Percentiles rank a stretch among this genome's conserved stretches.
Evolutionary conservation across 2,888 invertebrate genomes (phyloP).

Genomic region (Meloe dianella): DNA sequence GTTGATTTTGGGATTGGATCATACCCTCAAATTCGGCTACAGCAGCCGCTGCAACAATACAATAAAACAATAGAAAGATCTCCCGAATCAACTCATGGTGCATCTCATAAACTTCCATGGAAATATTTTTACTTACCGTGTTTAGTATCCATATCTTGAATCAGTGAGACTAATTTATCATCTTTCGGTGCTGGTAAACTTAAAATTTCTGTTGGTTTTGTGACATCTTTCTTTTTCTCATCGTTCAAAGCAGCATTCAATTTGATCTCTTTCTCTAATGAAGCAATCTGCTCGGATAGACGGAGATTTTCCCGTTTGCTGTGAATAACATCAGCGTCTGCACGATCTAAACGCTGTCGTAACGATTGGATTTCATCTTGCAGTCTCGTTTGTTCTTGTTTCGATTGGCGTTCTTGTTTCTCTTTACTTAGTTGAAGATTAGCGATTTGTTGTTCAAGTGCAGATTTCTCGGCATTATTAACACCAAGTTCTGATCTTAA

Average conservation of each 20-base stretch:
- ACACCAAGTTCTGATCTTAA: constrained; percentile 80
- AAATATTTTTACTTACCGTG: constrained; percentile 70
- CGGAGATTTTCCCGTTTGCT: constrained; percentile 80
- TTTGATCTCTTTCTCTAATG: constrained; percentile 74
- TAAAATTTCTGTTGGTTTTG: constrained; percentile 44
- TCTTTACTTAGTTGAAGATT: constrained; percentile 70
- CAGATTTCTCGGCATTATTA: constrained; percentile 78
- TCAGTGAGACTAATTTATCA: constrained; percentile 75
- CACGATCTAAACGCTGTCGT: constrained; percentile 77
- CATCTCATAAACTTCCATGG: not conserved
- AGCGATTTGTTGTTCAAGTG: constrained; percentile 80
- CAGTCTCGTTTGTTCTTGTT: constrained; percentile 76
- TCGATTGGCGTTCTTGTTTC: constrained; percentile 75
- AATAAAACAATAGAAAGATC: constrained; percentile 15
- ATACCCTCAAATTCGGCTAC: constrained; percentile 88
- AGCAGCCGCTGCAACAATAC: constrained; percentile 77
- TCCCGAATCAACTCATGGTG: constrained; percentile 59
- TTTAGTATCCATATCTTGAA: constrained; percentile 81
- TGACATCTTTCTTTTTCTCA: constrained; percentile 50
- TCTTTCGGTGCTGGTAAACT: constrained; percentile 53
- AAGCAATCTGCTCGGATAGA: constrained; percentile 78
- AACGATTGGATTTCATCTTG: constrained; percentile 79
- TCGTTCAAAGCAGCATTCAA: constrained; percentile 54
- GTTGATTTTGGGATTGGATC: constrained; percentile 90
- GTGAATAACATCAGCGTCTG: constrained; percentile 81